These are phyloP conservation scores for Anniella stebbinsi DNA, from an alignment of 2,797 vertebrate genomes.

Conservation along the genomic window DNA sequence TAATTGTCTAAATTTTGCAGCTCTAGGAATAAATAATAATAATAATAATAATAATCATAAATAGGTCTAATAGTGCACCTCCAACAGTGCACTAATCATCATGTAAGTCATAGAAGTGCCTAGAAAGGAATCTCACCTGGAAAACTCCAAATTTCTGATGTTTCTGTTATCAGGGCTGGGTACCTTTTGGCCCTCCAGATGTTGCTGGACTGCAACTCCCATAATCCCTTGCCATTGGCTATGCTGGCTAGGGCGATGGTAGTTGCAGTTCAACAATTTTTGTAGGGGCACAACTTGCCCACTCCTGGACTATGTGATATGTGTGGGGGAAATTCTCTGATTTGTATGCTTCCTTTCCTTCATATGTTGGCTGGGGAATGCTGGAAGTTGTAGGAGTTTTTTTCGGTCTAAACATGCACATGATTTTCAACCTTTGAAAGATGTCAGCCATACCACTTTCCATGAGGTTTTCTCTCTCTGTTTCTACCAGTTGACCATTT, in stretches of 20 bases:
- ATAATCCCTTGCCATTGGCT: not conserved
- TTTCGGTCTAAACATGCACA: too few species aligned
- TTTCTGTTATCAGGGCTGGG: not conserved
- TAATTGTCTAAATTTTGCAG: not conserved
- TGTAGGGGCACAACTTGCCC: slow-evolving; percentile 31
- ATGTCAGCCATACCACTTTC: fast-evolving
- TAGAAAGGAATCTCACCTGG: not conserved
- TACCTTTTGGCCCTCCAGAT: not conserved
- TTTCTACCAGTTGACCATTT: not conserved
- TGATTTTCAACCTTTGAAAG: fast-evolving
- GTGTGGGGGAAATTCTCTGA: fast-evolving
- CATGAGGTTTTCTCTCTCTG: not conserved
- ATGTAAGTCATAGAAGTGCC: not conserved
- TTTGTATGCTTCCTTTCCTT: slow-evolving; percentile 53
- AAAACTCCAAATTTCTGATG: not conserved
- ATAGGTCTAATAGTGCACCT: not conserved
- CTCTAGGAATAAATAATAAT: not conserved
- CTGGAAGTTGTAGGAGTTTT: too few species aligned
- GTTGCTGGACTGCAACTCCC: not conserved
- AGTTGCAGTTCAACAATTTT: not conserved
- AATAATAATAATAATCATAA: not conserved
- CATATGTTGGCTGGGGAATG: not conserved
- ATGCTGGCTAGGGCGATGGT: not conserved
- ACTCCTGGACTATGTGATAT: too few species aligned
- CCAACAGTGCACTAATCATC: not conserved